These are phyloP conservation scores for Nemurella pictetii DNA, from an alignment of 2,888 invertebrate genomes.

Conservation along the genomic window DNA sequence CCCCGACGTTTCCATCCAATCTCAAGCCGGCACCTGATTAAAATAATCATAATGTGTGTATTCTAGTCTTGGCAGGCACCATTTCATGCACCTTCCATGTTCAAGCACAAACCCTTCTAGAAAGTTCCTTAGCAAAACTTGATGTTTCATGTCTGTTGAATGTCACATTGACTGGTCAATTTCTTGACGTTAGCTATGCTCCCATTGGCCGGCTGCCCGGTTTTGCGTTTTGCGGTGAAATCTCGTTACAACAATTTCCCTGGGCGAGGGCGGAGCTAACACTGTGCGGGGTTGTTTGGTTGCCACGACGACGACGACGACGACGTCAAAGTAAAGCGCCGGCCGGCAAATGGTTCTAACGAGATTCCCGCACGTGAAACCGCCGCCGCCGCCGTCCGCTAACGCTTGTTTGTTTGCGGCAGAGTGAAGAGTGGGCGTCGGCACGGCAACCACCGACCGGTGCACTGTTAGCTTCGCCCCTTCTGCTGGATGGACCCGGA, in stretches of 20 bases:
- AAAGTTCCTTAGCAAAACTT: too few species aligned
- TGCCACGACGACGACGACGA: too few species aligned
- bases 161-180: not conserved
- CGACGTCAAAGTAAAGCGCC: too few species aligned
- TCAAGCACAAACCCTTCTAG: not conserved
- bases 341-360: conserved; percentile 39
- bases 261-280: not conserved
- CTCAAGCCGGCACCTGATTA: too few species aligned
- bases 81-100: not conserved
- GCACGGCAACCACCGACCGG: not conserved
- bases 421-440: not conserved
- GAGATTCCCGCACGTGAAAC: conserved; percentile 34
- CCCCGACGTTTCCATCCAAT: too few species aligned
- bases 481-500: too few species aligned
- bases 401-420: not conserved
- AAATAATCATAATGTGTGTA: too few species aligned
- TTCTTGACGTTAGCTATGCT: not conserved
- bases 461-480: not conserved
- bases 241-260: conserved; percentile 17
- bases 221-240: not conserved
- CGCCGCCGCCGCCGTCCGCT: not conserved
- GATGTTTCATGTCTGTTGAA: too few species aligned
- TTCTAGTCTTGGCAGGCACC: not conserved
- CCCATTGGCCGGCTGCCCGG: not conserved
- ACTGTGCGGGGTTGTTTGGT: not conserved